Conservation (phyloP, 2,113 vertebrate species). For the Pelodiscus sinensis region DNA sequence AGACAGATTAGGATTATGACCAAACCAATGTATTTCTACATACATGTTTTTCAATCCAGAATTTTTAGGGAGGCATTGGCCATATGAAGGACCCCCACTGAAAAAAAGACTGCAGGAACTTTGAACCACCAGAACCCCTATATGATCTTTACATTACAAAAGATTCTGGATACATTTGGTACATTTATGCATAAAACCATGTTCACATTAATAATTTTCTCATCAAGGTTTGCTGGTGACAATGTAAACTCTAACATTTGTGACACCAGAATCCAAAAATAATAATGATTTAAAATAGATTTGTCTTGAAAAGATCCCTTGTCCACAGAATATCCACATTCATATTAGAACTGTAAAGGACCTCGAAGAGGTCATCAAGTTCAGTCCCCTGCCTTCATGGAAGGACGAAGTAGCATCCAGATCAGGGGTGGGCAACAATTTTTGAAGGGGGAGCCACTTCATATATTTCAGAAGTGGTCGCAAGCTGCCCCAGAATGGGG, state of each 20-base stretch:
- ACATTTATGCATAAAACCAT: neutral
- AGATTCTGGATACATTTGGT: neutral
- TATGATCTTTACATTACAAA: neutral
- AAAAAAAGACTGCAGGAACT: neutral
- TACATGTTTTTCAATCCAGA: neutral
- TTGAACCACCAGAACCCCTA: neutral
- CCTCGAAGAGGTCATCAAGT: no score
- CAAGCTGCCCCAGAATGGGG: no score
- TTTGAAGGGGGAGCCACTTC: no score
- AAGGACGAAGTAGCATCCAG: no score
- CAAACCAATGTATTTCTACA: neutral
- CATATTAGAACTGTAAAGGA: neutral
- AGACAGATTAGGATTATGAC: neutral
- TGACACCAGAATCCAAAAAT: neutral
- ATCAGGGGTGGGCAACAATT: no score
- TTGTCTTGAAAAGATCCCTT: neutral
- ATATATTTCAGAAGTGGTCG: no score
- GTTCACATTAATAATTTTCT: neutral
- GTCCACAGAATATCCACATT: neutral
- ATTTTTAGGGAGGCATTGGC: neutral
- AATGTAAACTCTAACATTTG: neutral
- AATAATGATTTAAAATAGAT: neutral
- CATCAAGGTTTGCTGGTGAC: neutral
- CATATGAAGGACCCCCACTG: neutral
- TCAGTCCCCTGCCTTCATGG: no score